Evolutionary conservation across 2,888 invertebrate species (phyloP).

Genomic region (Drosophila yooni): DNA sequence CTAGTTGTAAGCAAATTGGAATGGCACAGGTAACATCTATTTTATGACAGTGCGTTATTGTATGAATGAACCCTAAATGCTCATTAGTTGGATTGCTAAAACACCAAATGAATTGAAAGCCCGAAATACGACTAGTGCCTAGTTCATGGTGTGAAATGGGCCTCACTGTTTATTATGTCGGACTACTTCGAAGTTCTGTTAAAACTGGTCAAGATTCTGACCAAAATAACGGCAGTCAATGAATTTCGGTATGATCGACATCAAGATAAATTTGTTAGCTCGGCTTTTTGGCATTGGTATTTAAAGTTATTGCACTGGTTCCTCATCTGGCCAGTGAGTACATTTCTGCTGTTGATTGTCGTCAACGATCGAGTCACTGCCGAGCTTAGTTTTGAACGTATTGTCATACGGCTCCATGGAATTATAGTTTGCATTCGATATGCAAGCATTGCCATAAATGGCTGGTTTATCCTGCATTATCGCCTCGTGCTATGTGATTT

Average conservation of each 20-base stretch:
- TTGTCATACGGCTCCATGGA: neutral
- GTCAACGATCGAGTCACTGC: neutral
- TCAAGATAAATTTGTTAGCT: neutral
- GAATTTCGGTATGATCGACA: slow-evolving; percentile 12
- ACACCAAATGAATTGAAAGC: neutral
- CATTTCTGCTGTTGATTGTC: neutral
- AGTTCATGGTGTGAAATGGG: neutral
- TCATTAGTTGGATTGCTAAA: neutral
- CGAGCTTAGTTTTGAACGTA: slow-evolving; percentile 1
- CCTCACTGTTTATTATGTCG: slow-evolving; percentile 11
- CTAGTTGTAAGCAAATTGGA: slow-evolving; percentile 5
- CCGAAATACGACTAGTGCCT: neutral
- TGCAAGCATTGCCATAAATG: neutral
- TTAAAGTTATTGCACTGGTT: neutral
- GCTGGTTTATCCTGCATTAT: neutral
- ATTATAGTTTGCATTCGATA: neutral
- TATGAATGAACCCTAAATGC: neutral
- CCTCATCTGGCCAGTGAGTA: neutral
- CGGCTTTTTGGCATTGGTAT: slow-evolving; percentile 3
- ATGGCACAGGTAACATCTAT: slow-evolving; percentile 6
- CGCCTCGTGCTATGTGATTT: neutral
- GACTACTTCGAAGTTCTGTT: neutral
- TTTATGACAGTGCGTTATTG: neutral
- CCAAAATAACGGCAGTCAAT: slow-evolving; percentile 1
- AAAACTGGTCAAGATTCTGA: neutral